Evolutionary conservation across 2,888 invertebrate genomes (phyloP).

Genomic region (Nesidiocoris tenuis): DNA sequence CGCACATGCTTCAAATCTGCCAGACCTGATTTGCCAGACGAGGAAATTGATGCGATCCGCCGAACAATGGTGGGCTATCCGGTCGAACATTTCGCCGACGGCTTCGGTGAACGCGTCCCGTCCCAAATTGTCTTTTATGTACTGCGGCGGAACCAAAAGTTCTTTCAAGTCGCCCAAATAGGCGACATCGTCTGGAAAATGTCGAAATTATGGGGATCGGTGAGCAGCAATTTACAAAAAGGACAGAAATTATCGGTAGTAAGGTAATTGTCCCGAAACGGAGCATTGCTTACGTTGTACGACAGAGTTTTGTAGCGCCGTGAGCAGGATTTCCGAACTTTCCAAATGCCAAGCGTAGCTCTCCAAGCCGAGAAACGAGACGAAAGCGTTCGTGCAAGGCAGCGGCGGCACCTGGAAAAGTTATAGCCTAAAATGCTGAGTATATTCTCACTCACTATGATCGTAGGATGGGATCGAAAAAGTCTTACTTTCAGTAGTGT

Average conservation of each 20-base stretch:
- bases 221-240: not conserved
- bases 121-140: slow-evolving; percentile 38
- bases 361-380: slow-evolving; percentile 43
- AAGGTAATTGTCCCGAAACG: slow-evolving; percentile 4
- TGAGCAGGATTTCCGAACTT: slow-evolving; percentile 47
- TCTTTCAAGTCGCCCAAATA: slow-evolving; percentile 43
- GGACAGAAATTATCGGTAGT: not conserved
- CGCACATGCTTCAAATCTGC: too few species aligned
- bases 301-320: not conserved
- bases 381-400: slow-evolving; percentile 48
- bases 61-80: slow-evolving; percentile 38
- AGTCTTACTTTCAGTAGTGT: slow-evolving; percentile 58
- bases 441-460: not conserved
- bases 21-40: slow-evolving; percentile 45
- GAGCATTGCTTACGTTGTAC: not conserved
- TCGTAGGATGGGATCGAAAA: too few species aligned
- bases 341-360: slow-evolving; percentile 49
- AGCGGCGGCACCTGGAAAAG: slow-evolving; percentile 45
- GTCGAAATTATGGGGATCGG: not conserved
- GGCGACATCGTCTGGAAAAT: slow-evolving; percentile 13
- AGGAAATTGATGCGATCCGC: slow-evolving; percentile 36
- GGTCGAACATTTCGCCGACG: slow-evolving; percentile 45
- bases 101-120: slow-evolving; percentile 45
- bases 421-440: not conserved
- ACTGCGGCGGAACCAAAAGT: slow-evolving; percentile 44